These are phyloP conservation scores for Drosophila athabasca DNA, from an alignment of 1,140 invertebrate species.

Conservation along the genomic window DNA sequence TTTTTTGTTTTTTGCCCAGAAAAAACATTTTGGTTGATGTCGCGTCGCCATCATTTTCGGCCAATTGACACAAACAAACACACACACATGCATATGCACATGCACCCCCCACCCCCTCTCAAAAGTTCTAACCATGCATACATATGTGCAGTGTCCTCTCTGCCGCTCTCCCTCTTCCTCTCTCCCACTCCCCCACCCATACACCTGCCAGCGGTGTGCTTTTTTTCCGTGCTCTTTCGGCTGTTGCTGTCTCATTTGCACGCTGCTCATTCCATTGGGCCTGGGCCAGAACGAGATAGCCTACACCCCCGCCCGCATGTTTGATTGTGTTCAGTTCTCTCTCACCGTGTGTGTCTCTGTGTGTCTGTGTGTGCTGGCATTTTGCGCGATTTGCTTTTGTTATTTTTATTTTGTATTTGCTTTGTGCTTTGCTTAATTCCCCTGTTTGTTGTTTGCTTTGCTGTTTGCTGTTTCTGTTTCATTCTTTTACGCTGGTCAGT, in stretches of 20 bases:
- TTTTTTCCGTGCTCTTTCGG: constrained; percentile 38
- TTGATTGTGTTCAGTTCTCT: constrained; percentile 15
- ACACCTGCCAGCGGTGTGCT: constrained; percentile 15
- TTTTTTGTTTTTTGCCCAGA: constrained; percentile 17
- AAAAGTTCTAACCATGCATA: constrained; percentile 41
- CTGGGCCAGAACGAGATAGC: constrained; percentile 46
- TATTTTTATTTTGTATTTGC: constrained; percentile 23
- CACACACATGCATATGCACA: constrained; percentile 11
- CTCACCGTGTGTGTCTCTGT: constrained; percentile 28
- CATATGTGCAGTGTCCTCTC: constrained; percentile 9
- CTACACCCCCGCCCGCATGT: constrained; percentile 68
- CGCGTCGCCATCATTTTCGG: constrained; percentile 76
- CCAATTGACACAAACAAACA: constrained; percentile 68
- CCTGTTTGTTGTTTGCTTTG: constrained; percentile 35
- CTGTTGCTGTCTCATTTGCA: constrained; percentile 49
- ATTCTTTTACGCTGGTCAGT: too few species aligned
- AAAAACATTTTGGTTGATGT: constrained; percentile 9
- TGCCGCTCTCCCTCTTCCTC: not conserved
- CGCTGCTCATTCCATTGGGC: not conserved
- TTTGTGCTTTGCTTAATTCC: constrained; percentile 34
- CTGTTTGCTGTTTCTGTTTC: constrained; percentile 42
- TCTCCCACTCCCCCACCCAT: constrained; percentile 10
- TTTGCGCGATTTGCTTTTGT: constrained; percentile 59
- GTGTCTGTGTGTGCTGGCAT: constrained; percentile 28
- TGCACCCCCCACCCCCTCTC: too few species aligned